phyloP scores from a whole-genome alignment of 2,888 invertebrate species.

The Aphodius sticticus region DNA sequence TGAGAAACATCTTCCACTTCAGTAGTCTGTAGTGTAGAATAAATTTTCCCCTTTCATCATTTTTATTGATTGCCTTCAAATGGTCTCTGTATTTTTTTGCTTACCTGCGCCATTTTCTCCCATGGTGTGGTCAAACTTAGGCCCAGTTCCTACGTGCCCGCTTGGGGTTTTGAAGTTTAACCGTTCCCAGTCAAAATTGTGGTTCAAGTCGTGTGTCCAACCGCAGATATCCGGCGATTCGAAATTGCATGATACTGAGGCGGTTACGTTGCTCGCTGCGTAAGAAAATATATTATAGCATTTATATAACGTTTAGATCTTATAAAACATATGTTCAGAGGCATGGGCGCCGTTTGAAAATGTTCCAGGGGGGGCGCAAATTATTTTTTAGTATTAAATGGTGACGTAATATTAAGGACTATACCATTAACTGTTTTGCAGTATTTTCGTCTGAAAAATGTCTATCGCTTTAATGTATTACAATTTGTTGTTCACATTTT shows the following conservation, averaged over 20 bases:
- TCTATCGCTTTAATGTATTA: too few relatives aligned
- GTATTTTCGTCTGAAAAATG: too few relatives aligned
- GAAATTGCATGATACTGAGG: constrained; percentile 70
- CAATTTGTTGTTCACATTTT: too few relatives aligned
- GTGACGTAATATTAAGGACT: too few relatives aligned
- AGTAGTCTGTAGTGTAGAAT: too few relatives aligned
- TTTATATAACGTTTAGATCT: neutral
- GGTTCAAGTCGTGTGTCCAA: constrained; percentile 76
- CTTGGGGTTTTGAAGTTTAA: constrained; percentile 71
- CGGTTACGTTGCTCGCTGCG: constrained; percentile 55
- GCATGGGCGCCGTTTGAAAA: too few relatives aligned
- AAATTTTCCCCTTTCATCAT: too few relatives aligned
- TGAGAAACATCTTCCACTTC: too few relatives aligned
- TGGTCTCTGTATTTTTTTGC: neutral
- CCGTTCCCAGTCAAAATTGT: constrained; percentile 79
- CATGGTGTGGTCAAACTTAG: constrained; percentile 78
- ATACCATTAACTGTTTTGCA: too few relatives aligned
- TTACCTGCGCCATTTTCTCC: constrained; percentile 57
- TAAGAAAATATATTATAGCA: neutral
- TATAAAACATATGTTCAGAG: neutral
- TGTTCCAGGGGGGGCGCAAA: too few relatives aligned
- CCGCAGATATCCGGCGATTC: constrained; percentile 75
- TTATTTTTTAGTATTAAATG: too few relatives aligned
- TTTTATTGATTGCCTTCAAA: too few relatives aligned
- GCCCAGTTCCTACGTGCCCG: constrained; percentile 73